These are phyloP conservation scores for Catostylus mosaicus DNA, from an alignment of 30 jellyfish, hydroid and myxozoan genomes.

Conservation along the genomic window DNA sequence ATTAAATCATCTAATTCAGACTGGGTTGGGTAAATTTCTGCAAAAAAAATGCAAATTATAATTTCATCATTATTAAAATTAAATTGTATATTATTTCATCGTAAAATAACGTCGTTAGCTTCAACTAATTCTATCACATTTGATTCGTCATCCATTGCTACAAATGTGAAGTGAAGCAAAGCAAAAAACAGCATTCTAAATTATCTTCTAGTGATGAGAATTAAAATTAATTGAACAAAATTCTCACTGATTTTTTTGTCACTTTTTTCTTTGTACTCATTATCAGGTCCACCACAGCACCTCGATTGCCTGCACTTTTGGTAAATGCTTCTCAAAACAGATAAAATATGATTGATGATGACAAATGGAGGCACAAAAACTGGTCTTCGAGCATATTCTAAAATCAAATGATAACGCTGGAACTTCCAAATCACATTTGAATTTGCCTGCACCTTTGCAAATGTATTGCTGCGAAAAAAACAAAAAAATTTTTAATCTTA, in stretches of 20 bases:
- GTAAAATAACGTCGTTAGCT: too few relatives aligned
- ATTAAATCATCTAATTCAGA: slow-evolving; percentile 51
- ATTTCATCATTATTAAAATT: too few relatives aligned
- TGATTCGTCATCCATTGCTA: too few relatives aligned
- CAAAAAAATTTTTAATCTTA: neutral
- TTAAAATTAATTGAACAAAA: too few relatives aligned
- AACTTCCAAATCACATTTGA: slow-evolving; percentile 86
- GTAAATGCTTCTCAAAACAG: slow-evolving; percentile 15
- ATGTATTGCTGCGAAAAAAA: slow-evolving; percentile 71
- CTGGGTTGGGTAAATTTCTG: slow-evolving; percentile 50
- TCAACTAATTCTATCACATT: too few relatives aligned
- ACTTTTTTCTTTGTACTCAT: slow-evolving; percentile 5
- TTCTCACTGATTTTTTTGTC: slow-evolving; percentile 56
- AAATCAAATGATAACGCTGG: slow-evolving; percentile 84
- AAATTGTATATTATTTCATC: too few relatives aligned
- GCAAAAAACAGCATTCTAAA: too few relatives aligned
- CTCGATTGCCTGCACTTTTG: slow-evolving; percentile 15
- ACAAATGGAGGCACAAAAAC: slow-evolving; percentile 76
- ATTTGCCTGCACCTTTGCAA: slow-evolving; percentile 76
- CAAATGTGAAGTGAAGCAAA: too few relatives aligned
- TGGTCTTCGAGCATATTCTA: slow-evolving; percentile 83
- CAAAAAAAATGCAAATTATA: too few relatives aligned
- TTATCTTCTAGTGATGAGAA: too few relatives aligned
- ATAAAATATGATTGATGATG: slow-evolving; percentile 52
- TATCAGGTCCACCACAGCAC: slow-evolving; percentile 38